These are phyloP conservation scores for Steinernema carpocapsae DNA, from an alignment of 2,888 invertebrate species.

Conservation along the genomic window DNA sequence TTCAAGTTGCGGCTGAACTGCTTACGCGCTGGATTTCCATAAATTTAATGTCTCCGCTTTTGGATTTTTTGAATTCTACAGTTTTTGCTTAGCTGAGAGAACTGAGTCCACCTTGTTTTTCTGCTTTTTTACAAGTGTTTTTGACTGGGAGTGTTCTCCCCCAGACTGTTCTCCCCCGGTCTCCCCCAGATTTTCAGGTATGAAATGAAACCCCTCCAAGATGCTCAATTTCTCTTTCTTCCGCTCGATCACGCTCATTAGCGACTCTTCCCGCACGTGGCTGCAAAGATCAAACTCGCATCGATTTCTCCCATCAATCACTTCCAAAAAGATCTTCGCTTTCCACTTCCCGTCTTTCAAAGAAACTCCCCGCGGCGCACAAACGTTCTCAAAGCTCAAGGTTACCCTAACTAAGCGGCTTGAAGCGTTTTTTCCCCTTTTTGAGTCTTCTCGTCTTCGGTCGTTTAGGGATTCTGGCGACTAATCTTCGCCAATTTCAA, in stretches of 20 bases:
- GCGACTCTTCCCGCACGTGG: neutral
- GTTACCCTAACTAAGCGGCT: neutral
- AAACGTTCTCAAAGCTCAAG: constrained; percentile 15
- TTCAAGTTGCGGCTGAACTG: neutral
- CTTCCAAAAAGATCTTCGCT: neutral
- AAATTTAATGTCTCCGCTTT: neutral
- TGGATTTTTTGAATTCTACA: neutral
- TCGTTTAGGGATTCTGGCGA: neutral
- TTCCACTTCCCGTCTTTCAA: constrained; percentile 6
- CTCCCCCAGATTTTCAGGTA: neutral
- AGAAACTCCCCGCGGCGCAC: constrained; percentile 22
- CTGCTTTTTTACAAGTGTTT: neutral
- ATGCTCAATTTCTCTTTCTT: neutral
- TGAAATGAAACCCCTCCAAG: neutral
- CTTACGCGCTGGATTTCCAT: neutral
- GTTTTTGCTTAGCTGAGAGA: no score
- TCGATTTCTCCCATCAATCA: neutral
- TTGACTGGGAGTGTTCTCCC: neutral
- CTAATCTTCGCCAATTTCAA: neutral
- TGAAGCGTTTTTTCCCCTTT: neutral
- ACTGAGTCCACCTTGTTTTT: neutral
- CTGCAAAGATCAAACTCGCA: constrained; percentile 8
- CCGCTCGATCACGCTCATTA: neutral
- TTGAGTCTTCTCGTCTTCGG: constrained; percentile 22
- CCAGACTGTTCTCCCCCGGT: neutral